Conservation (phyloP, 2,797 vertebrate genomes). For the Staurois parvus region DNA sequence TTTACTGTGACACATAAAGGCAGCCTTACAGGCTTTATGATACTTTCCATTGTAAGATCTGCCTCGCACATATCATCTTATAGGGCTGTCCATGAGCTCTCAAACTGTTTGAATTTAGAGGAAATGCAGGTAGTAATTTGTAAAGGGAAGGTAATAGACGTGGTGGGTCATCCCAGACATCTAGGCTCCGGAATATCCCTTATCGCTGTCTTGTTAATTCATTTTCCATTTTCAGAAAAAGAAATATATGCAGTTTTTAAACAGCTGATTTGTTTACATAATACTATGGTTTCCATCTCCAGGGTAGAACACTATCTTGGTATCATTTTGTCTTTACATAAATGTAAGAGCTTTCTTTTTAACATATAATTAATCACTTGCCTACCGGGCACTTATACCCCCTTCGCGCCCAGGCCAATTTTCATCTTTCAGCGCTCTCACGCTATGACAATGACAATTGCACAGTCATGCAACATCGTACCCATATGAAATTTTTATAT, state of each 20-base stretch:
- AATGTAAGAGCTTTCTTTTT: too few species aligned
- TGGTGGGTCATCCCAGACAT: constrained; percentile 20
- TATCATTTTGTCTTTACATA: too few species aligned
- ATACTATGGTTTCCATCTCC: neutral
- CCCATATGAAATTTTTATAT: too few species aligned
- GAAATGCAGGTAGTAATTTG: neutral
- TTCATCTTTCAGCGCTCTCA: too few species aligned
- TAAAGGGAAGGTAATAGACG: neutral
- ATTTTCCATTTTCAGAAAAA: constrained; percentile 8
- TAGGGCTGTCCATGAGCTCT: neutral
- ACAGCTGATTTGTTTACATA: neutral
- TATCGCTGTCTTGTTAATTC: neutral
- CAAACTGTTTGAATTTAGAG: neutral
- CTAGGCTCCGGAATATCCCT: constrained; percentile 25
- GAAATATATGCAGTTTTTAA: neutral
- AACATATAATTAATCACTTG: too few species aligned
- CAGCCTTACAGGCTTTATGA: neutral
- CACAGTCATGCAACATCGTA: too few species aligned
- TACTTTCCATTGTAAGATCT: neutral
- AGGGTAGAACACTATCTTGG: neutral
- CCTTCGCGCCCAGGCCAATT: too few species aligned
- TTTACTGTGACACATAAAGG: constrained; percentile 35
- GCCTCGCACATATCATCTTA: neutral
- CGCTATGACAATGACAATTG: too few species aligned
- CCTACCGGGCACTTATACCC: too few species aligned